Percentiles rank a stretch among this genome's conserved stretches.
phyloP scores from a whole-genome alignment of 2,888 invertebrate species.

The Keiferia lycopersicella region DNA sequence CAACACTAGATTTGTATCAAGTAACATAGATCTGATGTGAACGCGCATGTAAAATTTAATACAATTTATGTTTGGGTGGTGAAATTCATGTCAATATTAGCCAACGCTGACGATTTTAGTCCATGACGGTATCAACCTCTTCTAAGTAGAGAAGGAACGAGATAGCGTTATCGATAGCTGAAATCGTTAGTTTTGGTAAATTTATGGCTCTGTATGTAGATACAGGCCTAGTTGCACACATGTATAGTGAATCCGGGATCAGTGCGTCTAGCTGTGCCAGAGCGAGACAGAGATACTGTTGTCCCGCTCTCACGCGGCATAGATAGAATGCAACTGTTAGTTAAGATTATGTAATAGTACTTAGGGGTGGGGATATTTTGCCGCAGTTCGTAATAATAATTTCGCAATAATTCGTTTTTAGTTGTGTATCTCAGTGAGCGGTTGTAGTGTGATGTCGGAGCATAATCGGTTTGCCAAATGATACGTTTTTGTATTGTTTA shows the following conservation, averaged over 20 bases:
- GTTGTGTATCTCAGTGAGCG: conserved; percentile 40
- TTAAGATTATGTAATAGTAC: conserved; percentile 64
- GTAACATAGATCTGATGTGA: conserved; percentile 28
- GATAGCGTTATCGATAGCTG: neutral
- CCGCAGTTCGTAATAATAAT: conserved; percentile 52
- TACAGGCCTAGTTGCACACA: conserved; percentile 24
- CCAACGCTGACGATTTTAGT: neutral
- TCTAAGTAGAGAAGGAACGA: neutral
- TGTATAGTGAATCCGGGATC: conserved; percentile 26
- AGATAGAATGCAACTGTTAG: conserved; percentile 38
- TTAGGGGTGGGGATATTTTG: conserved; percentile 64
- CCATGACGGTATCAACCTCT: neutral
- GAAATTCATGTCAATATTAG: conserved; percentile 26
- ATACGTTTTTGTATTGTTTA: conserved; percentile 44
- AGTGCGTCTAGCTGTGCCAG: neutral
- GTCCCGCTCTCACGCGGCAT: conserved; percentile 7
- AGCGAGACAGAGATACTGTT: neutral
- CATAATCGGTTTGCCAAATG: conserved; percentile 56
- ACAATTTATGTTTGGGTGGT: conserved; percentile 26
- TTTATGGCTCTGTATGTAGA: conserved; percentile 17
- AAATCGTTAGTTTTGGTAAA: neutral
- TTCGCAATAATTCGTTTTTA: conserved; percentile 56
- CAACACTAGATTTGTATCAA: conserved; percentile 12
- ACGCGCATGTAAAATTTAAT: conserved; percentile 22
- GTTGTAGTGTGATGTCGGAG: conserved; percentile 41